A percentile compares a stretch with the other conserved stretches of the same genome.
Evolutionary conservation across 2,888 invertebrate species (phyloP).

Genomic region (Metellina segmentata): DNA sequence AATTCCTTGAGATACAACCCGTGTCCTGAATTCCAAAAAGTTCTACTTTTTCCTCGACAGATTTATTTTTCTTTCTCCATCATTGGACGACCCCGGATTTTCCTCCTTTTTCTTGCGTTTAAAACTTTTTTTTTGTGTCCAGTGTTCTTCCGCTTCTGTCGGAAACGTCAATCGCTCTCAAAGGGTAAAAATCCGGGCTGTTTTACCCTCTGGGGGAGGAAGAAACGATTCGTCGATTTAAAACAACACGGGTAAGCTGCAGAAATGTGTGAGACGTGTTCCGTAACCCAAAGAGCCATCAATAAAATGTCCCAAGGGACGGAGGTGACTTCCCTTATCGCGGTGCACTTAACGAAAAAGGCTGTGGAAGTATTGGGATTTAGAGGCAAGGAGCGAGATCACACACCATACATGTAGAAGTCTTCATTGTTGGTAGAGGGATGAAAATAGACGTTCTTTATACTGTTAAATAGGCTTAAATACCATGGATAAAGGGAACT

Average conservation of each 20-base stretch:
- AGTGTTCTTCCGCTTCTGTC: background rate
- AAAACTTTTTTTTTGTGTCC: background rate
- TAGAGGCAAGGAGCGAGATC: too few species aligned
- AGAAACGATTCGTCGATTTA: constrained; percentile 38
- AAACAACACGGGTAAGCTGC: constrained; percentile 27
- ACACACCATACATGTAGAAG: too few species aligned
- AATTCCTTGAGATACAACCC: background rate
- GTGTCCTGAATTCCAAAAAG: background rate
- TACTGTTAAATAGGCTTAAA: too few species aligned
- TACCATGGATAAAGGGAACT: too few species aligned
- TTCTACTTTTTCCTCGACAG: background rate
- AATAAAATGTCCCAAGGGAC: background rate
- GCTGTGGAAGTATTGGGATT: background rate
- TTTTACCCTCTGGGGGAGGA: background rate
- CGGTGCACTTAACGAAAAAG: background rate
- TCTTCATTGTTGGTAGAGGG: too few species aligned
- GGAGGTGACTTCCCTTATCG: background rate
- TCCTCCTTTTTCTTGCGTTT: background rate
- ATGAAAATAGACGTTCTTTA: too few species aligned
- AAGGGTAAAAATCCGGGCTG: background rate
- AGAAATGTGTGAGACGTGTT: constrained; percentile 43
- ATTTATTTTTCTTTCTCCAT: background rate
- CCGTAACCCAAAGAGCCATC: constrained; percentile 20
- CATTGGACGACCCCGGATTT: background rate
- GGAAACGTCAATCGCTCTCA: constrained; percentile 13